A percentile compares a stretch with the other conserved stretches of the same genome.
phyloP scores from a whole-genome alignment of 2,888 invertebrate species.

The Acanthococcus lagerstroemiae region DNA sequence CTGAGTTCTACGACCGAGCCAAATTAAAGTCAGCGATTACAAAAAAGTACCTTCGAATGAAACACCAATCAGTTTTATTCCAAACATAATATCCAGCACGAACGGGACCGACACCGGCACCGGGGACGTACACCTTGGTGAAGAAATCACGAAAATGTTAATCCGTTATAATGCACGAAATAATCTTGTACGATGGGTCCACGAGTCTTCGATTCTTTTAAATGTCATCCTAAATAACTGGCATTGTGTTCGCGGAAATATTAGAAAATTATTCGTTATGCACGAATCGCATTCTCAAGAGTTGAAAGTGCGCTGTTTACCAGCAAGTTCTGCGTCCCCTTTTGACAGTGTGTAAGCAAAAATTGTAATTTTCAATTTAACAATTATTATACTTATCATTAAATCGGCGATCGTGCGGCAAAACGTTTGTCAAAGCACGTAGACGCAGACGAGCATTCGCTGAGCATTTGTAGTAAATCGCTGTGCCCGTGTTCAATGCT shows the following conservation, averaged over 20 bases:
- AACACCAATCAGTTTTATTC: too few relatives aligned
- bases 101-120: too few relatives aligned
- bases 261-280: slow-evolving; percentile 27
- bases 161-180: not conserved
- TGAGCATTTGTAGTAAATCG: slow-evolving; percentile 18
- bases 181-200: not conserved
- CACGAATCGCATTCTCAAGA: slow-evolving; percentile 19
- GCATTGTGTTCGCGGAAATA: slow-evolving; percentile 14
- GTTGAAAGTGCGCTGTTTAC: slow-evolving; percentile 15
- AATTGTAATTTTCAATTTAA: slow-evolving; percentile 23
- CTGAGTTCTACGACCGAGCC: too few relatives aligned
- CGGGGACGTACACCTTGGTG: too few relatives aligned
- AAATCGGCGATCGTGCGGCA: slow-evolving; percentile 20
- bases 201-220: too few relatives aligned
- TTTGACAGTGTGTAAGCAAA: slow-evolving; percentile 25
- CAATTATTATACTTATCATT: slow-evolving; percentile 20
- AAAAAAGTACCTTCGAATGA: too few relatives aligned
- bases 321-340: slow-evolving; percentile 7
- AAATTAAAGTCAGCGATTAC: too few relatives aligned
- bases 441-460: slow-evolving; percentile 12
- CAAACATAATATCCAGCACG: too few relatives aligned
- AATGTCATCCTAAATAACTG: not conserved
- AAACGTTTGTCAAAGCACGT: slow-evolving; percentile 24
- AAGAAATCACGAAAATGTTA: too few relatives aligned
- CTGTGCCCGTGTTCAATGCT: not conserved